Evolutionary conservation across 2,113 vertebrate species (phyloP), one percentile per base, ranked within the genome.

Genomic region (Semnornis frantzii): DNA sequence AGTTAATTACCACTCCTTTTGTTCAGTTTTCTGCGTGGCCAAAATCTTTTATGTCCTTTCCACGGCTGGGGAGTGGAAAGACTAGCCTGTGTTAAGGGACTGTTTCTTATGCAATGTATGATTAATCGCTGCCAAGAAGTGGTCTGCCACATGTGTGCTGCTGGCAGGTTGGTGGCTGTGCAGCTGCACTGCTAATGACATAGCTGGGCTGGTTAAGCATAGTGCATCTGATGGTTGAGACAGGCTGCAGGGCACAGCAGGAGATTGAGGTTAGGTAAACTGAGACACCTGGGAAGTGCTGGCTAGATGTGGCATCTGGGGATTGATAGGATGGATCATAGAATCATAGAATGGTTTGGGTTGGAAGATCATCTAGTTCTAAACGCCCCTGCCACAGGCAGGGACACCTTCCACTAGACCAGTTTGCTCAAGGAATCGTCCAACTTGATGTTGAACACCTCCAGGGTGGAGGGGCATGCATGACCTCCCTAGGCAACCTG

Each of bases 1-100:
- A 87, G 89, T 95, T 95, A 95, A 96, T 96, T 95, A 89, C 68
- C 7, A 3, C 78, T 96, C 68, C 44, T 90, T 92, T 96, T 93
- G 74, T 87, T 91, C 89, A 24, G 59, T 87, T 87, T 87, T 87
- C 89, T 93, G 75, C 93, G 19, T 12, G 65, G 79, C 72, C 69
- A 77, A 85, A 89, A 87, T 82, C 94, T 93, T 94, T 96, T 60
- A 89, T 89, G 89, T 91, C 79, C 65, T 77, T 80, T 77, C 42
- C 72, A 24, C 28, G 30, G 75, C 76, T 77, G 3, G 1, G 42
- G 85, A 93, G 58, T 87, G 82, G 82, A 85, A 92, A 68, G 85
- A 37, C 72, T 46, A 3, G n/a, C 64, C 71, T 83, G 72, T 3
- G 0, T 71, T 59, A 77, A 64, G 90, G 64, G 57, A 48, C 82